These are phyloP conservation scores for Drosophila prolongata DNA, from an alignment of 2,888 invertebrate species.

Conservation along the genomic window DNA sequence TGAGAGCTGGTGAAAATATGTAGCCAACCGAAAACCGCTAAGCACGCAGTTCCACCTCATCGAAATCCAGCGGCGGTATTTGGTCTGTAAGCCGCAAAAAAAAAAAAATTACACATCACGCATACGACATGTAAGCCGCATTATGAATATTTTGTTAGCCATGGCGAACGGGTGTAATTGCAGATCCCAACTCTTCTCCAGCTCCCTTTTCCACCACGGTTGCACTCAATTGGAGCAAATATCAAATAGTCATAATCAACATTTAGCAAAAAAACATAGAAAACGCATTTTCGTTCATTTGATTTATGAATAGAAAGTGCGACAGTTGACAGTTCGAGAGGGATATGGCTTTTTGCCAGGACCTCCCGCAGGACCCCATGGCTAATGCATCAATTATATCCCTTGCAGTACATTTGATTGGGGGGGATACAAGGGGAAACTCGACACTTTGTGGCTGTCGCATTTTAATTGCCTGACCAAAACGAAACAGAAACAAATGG, in stretches of 20 bases:
- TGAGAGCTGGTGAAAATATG: slow-evolving; percentile 34
- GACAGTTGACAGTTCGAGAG: slow-evolving; percentile 61
- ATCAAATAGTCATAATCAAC: slow-evolving; percentile 71
- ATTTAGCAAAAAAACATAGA: slow-evolving; percentile 64
- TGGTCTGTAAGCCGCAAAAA: slow-evolving; percentile 55
- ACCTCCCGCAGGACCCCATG: slow-evolving; percentile 33
- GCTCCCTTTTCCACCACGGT: neutral
- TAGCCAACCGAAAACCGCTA: slow-evolving; percentile 52
- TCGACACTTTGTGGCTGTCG: slow-evolving; percentile 55
- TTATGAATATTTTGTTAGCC: slow-evolving; percentile 74
- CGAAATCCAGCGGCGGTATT: slow-evolving; percentile 29
- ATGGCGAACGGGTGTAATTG: slow-evolving; percentile 21
- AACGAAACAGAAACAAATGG: slow-evolving; percentile 35
- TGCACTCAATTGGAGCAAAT: slow-evolving; percentile 29
- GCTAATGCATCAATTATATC: slow-evolving; percentile 78
- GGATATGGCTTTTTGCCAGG: slow-evolving; percentile 5
- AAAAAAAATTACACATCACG: slow-evolving; percentile 68
- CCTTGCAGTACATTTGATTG: slow-evolving; percentile 50
- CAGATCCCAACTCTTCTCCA: slow-evolving; percentile 12
- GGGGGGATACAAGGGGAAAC: slow-evolving; percentile 32
- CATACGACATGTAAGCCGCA: slow-evolving; percentile 76
- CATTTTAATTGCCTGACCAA: slow-evolving; percentile 66
- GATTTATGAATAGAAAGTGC: slow-evolving; percentile 68
- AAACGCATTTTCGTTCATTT: slow-evolving; percentile 75
- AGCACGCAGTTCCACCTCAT: slow-evolving; percentile 44